Evolutionary conservation across 2,888 invertebrate species (phyloP), one percentile per base, ranked within the genome.

Genomic region (Prosapia bicincta): DNA sequence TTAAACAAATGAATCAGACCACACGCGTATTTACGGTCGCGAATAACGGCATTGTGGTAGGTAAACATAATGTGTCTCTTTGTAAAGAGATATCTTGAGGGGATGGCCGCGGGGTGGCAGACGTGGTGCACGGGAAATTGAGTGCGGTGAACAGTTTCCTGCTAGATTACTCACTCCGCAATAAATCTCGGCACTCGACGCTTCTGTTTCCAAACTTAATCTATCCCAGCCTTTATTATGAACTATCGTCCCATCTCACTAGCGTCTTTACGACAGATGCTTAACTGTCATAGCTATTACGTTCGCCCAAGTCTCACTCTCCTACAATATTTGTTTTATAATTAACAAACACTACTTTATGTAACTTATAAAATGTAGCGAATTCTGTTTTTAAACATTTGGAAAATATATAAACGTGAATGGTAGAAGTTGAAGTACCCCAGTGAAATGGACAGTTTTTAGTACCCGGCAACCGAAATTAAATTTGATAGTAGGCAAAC

Each of bases 81-180:
- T 38, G 38, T 38, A 38, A 38, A 13, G 15, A 38, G 38, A 38
- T 38, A 38, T 38, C 38, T 38, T 9, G 15, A 30, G 38, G 38
- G 38, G 10, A 38, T 15, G 38, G 13, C 38, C 1, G 3, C 2
- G 38, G 38, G 38, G 9, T 38, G 38, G 38, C 15, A 38, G 70
- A 23, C 25, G 70, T 67, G 67, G 26, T 75, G 66, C 72, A 38
- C 74, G 71, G 78, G 78, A 78, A 78, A 78, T 78, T 77, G 78
- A 78, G 77, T 76, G 75, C 24, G 78, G 78, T 77, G 78, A 72
- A 76, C 32, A 30, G 32, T 66, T 76, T 77, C 76, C 78, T 75
- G 78, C 38, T 38, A 67, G 74, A 74, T 74, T 74, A 74, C 67
- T 67, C 67, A 67, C 67, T 9, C 25, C n/a, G 67, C 23, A 67